phyloP scores from a whole-genome alignment of 2,113 vertebrate genomes.

The Desmodus rotundus region DNA sequence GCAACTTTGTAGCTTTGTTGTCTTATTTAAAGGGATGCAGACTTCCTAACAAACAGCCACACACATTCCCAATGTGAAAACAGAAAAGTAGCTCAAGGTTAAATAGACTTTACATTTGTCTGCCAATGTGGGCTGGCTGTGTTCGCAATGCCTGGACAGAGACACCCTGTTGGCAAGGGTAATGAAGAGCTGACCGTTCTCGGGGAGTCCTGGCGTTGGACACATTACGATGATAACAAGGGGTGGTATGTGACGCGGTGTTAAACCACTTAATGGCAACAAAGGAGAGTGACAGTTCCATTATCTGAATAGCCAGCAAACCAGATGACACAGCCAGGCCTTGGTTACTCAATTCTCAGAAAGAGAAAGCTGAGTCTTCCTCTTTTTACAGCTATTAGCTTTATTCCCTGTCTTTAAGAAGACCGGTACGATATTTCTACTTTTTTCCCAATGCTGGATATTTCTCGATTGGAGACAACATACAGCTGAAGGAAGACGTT shows the following conservation, averaged over 20 bases:
- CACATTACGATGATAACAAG: neutral
- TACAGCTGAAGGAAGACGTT: neutral
- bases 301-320: neutral
- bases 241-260: neutral
- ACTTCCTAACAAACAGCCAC: neutral
- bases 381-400: neutral
- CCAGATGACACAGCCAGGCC: neutral
- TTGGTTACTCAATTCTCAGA: neutral
- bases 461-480: neutral
- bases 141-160: neutral
- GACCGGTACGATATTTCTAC: neutral
- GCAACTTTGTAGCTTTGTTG: neutral
- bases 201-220: neutral
- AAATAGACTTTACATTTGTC: neutral
- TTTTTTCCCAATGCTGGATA: neutral
- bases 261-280: neutral
- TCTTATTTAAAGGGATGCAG: neutral
- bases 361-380: neutral
- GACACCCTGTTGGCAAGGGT: neutral
- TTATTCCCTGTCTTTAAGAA: neutral
- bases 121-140: neutral
- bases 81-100: neutral
- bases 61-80: constrained; percentile 9
- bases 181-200: neutral
- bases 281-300: neutral